Percentiles rank a stretch among this genome's conserved stretches.
Conservation (phyloP, 1,140 invertebrate species). For the Dinothrombium tinctorium region DNA sequence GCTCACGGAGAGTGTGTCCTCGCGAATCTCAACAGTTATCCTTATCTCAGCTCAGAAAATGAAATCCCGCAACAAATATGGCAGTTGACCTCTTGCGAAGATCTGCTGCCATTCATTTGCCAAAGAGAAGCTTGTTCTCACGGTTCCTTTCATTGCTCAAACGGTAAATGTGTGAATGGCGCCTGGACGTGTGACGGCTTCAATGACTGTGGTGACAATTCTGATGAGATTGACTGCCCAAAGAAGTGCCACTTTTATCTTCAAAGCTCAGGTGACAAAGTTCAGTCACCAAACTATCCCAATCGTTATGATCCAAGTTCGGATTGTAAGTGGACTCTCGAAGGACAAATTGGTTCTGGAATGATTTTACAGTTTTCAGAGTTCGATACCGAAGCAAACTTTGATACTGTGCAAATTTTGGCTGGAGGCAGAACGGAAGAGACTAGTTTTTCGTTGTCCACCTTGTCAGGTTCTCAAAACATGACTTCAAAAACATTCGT, state of each 20-base stretch:
- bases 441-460: slow-evolving; percentile 66
- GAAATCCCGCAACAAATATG: slow-evolving; percentile 40
- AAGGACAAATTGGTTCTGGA: slow-evolving; percentile 81
- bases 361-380: slow-evolving; percentile 81
- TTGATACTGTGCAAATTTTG: slow-evolving; percentile 82
- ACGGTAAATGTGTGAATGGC: slow-evolving; percentile 63
- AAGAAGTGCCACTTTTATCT: slow-evolving; percentile 59
- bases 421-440: slow-evolving; percentile 84
- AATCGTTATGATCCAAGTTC: slow-evolving; percentile 65
- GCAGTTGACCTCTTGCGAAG: slow-evolving; percentile 77
- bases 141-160: slow-evolving; percentile 76
- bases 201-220: slow-evolving; percentile 73
- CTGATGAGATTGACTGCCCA: slow-evolving; percentile 72
- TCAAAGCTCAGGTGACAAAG: slow-evolving; percentile 54
- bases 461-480: slow-evolving; percentile 58
- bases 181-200: slow-evolving; percentile 73
- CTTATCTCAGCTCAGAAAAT: background rate
- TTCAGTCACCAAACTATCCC: slow-evolving; percentile 80
- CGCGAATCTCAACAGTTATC: slow-evolving; percentile 30
- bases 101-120: slow-evolving; percentile 78
- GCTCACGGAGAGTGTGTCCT: slow-evolving; percentile 63
- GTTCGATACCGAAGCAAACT: slow-evolving; percentile 87
- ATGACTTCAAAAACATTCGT: slow-evolving; percentile 56
- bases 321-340: slow-evolving; percentile 89
- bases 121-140: slow-evolving; percentile 65